Percentiles rank a stretch among this genome's conserved stretches.
Evolutionary conservation across 2,888 invertebrate species (phyloP).

Genomic region (Drepana falcataria): DNA sequence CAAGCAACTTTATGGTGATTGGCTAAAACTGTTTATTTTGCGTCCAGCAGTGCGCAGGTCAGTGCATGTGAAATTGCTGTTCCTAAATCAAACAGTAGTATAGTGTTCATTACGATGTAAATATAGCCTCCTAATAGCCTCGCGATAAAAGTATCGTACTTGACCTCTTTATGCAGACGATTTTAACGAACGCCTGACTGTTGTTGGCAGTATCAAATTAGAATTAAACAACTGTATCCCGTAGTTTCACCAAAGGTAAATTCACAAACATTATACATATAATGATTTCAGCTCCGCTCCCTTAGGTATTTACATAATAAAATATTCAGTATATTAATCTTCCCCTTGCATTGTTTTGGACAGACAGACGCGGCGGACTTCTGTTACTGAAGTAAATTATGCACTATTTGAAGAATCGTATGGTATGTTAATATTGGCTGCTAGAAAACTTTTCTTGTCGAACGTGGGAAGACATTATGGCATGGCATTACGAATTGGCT

Average conservation of each 20-base stretch:
- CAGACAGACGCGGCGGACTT: too few species aligned
- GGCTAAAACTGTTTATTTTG: slow-evolving; percentile 13
- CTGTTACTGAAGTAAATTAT: too few species aligned
- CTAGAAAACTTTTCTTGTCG: slow-evolving; percentile 18
- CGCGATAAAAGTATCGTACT: slow-evolving; percentile 46
- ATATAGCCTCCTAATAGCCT: slow-evolving; percentile 16
- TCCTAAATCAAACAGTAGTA: slow-evolving; percentile 28
- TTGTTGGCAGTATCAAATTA: slow-evolving; percentile 5
- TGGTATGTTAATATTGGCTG: too few species aligned
- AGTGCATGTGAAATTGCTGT: slow-evolving; percentile 35
- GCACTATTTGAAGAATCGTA: too few species aligned
- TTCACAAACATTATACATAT: too few species aligned
- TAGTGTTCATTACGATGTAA: slow-evolving; percentile 31
- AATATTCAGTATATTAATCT: too few species aligned
- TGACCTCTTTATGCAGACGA: slow-evolving; percentile 57
- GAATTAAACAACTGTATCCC: too few species aligned
- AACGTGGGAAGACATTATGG: slow-evolving; percentile 1
- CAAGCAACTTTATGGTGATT: too few species aligned
- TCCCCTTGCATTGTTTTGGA: too few species aligned
- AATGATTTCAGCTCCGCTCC: too few species aligned
- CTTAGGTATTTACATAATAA: too few species aligned
- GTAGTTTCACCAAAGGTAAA: too few species aligned
- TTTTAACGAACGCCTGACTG: slow-evolving; percentile 46
- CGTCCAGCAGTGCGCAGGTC: slow-evolving; percentile 37
- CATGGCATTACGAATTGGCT: slow-evolving; percentile 23